These are phyloP conservation scores for Acleris emargana DNA, from an alignment of 2,888 invertebrate species.

Conservation along the genomic window DNA sequence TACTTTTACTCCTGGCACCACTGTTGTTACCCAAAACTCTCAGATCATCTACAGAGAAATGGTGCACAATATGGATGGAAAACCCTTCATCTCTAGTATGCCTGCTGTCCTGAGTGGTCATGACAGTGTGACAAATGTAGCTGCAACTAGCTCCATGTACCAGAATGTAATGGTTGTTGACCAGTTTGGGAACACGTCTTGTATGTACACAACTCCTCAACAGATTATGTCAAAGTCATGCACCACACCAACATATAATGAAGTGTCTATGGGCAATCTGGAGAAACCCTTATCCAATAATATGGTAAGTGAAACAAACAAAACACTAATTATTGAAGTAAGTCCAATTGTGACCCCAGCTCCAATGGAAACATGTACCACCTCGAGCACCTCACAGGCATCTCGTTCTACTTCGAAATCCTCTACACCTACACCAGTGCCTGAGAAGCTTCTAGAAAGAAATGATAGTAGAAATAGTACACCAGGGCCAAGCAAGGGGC, in stretches of 20 bases:
- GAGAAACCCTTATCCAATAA: constrained; percentile 53
- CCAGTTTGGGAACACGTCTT: constrained; percentile 74
- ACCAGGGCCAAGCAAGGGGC: constrained; percentile 64
- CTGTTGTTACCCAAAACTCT: constrained; percentile 76
- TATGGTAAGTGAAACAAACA: constrained; percentile 57
- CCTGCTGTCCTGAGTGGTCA: constrained; percentile 63
- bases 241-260: constrained; percentile 56
- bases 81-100: constrained; percentile 70
- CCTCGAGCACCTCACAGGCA: constrained; percentile 39
- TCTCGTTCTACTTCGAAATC: constrained; percentile 37
- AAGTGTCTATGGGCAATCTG: constrained; percentile 47
- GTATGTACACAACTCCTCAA: constrained; percentile 71
- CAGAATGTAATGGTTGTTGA: constrained; percentile 80
- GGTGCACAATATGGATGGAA: constrained; percentile 75
- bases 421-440: constrained; percentile 41
- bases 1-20: constrained; percentile 68
- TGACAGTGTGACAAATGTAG: constrained; percentile 67
- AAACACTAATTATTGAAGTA: constrained; percentile 75
- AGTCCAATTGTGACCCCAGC: constrained; percentile 59
- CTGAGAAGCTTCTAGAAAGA: constrained; percentile 46
- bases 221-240: constrained; percentile 61
- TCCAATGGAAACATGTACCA: constrained; percentile 41
- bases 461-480: constrained; percentile 55
- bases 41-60: constrained; percentile 79
- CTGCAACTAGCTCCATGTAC: constrained; percentile 71